Percentiles rank a stretch among this genome's conserved stretches.
These are phyloP conservation scores for Sarcophilus harrisii DNA, from an alignment of 2,797 vertebrate genomes.

Conservation along the genomic window DNA sequence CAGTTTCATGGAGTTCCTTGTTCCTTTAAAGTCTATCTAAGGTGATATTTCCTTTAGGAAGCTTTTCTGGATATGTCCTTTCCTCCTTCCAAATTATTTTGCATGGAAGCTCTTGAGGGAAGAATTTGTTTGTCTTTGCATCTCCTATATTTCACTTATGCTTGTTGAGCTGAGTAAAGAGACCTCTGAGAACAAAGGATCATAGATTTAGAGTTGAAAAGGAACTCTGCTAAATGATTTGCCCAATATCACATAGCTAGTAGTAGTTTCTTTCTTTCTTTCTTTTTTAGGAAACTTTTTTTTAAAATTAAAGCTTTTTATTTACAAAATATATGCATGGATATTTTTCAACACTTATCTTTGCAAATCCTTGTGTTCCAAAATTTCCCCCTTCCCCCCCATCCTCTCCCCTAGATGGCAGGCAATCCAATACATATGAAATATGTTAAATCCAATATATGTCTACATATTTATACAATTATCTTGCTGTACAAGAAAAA, in stretches of 20 bases:
- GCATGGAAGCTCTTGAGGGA: neutral
- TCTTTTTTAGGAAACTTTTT: too few species aligned
- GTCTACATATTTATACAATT: too few species aligned
- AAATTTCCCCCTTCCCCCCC: too few species aligned
- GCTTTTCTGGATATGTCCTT: neutral
- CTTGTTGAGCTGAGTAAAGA: neutral
- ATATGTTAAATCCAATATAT: too few species aligned
- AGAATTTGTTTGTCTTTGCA: neutral
- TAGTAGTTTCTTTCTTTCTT: neutral
- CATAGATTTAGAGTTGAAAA: neutral
- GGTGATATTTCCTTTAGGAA: neutral
- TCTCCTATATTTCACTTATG: neutral
- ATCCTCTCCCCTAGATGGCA: too few species aligned
- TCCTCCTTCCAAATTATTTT: neutral
- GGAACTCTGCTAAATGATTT: neutral
- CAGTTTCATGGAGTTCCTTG: neutral
- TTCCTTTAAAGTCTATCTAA: neutral
- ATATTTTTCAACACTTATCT: too few species aligned
- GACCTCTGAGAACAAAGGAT: neutral
- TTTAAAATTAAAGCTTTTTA: too few species aligned
- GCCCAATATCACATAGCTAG: neutral
- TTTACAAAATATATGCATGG: too few species aligned
- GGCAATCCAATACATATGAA: too few species aligned
- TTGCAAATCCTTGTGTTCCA: too few species aligned
- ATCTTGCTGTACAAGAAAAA: too few species aligned